Base-by-base conservation (phyloP, 1,140 invertebrate species). In the Lepeophtheirus salmonis region DNA sequence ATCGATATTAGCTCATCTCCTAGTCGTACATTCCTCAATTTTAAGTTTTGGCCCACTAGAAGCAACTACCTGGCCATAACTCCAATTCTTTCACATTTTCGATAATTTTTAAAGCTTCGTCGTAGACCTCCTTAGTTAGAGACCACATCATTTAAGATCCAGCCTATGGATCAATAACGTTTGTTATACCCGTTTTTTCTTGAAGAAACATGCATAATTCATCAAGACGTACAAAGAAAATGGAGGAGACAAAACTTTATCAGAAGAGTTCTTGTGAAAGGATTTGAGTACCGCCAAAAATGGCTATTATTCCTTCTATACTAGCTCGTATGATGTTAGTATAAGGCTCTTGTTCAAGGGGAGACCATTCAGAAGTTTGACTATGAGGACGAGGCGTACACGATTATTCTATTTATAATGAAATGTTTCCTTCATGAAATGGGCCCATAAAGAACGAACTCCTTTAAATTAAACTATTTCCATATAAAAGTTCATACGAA, bases 401-500 rank as follows among this genome's bases (percentile, higher is more conserved):
- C 4, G 79, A 80, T 63, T 78, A 79, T 18, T 69, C 64, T 65
- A 73, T 67, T 79, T 79, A 4, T 79, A 76, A 14, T 71, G 59
- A 67, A 82, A 82, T 22, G 79, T 72, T 56, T 79, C 70, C 64
- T 75, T 74, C 17, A 82, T 67, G 24, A 80, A 66, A 60, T 75
- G 64, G 12, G 79, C 77, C 79, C 79, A 81, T 3, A 81, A 66
- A 63, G 74, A 68, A 49, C 80, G 67, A 25, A 76, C 79, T 24
- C 79, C 79, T 63, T 80, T 66, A 72, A 82, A 71, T 67, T 82
- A 82, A 0, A 79, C 79, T 62, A 81, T 80, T 73, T 82, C 80
- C 79, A 81, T 79, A 62, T 79, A 80, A 67, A 81, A 80, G 65
- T 80, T 80, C 79, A 81, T 82, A 48, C 78, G 77, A 64, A 81